Conservation (phyloP, 2,797 vertebrate genomes). For the Philypnodon macrostomus region DNA sequence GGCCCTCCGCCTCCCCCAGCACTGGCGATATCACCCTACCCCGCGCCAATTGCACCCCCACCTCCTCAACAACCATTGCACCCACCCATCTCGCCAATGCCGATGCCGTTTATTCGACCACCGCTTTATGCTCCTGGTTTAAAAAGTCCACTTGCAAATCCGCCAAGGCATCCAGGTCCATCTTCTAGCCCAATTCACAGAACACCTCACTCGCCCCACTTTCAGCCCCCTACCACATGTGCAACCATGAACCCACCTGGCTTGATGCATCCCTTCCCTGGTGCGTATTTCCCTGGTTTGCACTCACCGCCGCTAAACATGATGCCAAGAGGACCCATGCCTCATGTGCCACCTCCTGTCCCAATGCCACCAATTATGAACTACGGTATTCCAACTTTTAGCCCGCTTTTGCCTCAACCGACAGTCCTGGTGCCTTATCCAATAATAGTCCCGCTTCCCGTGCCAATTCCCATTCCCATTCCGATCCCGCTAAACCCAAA, state of each 20-base stretch:
- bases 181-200: constrained; percentile 90
- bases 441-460: constrained; percentile 91
- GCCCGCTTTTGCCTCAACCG: constrained; percentile 90
- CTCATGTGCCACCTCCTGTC: constrained; percentile 5
- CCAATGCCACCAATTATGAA: constrained; percentile 90
- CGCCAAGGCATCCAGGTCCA: constrained; percentile 76
- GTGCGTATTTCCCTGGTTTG: constrained; percentile 87
- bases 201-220: constrained; percentile 73
- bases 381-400: constrained; percentile 89
- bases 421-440: constrained; percentile 95
- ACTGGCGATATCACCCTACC: constrained; percentile 65
- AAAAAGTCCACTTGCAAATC: constrained; percentile 85
- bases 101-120: constrained; percentile 88
- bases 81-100: constrained; percentile 89
- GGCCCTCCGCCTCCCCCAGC: constrained; percentile 70
- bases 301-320: constrained; percentile 88
- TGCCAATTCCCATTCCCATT: constrained; percentile 95
- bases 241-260: constrained; percentile 80
- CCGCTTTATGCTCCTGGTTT: constrained; percentile 90
- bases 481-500: constrained; percentile 88
- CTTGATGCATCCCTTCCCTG: constrained; percentile 85
- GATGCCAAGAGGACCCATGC: constrained; percentile 88
- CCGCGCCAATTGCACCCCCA: constrained; percentile 63
- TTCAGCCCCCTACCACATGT: constrained; percentile 51
- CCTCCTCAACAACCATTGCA: constrained; percentile 82